Evolutionary conservation across 2,888 invertebrate species (phyloP).

Genomic region (Limenitis camilla): DNA sequence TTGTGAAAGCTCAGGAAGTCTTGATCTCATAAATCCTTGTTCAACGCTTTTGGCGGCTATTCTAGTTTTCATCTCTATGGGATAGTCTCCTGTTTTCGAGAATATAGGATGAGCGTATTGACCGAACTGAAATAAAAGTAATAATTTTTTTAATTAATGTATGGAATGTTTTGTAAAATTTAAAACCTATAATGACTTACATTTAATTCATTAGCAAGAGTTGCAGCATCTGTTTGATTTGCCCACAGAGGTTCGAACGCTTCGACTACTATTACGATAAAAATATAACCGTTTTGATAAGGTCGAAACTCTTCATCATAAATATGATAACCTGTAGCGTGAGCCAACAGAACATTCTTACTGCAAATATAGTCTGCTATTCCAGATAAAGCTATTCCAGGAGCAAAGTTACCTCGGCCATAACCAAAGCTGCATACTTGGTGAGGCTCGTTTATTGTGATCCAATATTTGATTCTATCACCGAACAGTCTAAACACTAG

Average conservation of each 20-base stretch:
- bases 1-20: conserved; percentile 54
- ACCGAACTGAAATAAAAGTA: conserved; percentile 52
- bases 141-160: neutral
- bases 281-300: conserved; percentile 47
- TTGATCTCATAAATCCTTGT: conserved; percentile 55
- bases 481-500: conserved; percentile 51
- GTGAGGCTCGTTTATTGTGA: conserved; percentile 72
- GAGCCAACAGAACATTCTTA: conserved; percentile 67
- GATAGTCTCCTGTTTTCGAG: conserved; percentile 74
- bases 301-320: conserved; percentile 46
- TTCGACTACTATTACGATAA: conserved; percentile 69
- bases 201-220: conserved; percentile 49
- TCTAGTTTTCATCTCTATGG: conserved; percentile 70
- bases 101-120: conserved; percentile 77
- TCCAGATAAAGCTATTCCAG: conserved; percentile 34
- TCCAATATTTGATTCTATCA: conserved; percentile 67
- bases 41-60: conserved; percentile 66
- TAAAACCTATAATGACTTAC: conserved; percentile 15
- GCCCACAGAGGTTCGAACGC: conserved; percentile 64
- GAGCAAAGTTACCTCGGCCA: conserved; percentile 29
- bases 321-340: conserved; percentile 57
- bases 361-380: conserved; percentile 64
- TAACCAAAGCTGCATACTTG: conserved; percentile 53
- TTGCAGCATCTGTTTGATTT: conserved; percentile 51
- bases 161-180: neutral